phyloP scores from a whole-genome alignment of 2,797 vertebrate genomes.

The Ctenopoma multispine region DNA sequence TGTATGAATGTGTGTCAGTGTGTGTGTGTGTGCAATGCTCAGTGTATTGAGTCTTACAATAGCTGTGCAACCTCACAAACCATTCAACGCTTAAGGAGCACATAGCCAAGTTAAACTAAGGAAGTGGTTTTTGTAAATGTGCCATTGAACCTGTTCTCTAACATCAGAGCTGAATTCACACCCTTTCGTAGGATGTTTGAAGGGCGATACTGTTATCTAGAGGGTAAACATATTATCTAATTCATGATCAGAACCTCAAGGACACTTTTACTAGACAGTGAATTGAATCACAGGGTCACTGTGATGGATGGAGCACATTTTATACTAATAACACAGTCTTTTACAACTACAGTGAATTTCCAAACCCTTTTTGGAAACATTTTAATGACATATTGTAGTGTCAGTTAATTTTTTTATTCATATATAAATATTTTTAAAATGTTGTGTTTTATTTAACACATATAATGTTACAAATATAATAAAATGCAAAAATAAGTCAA shows the following conservation, averaged over 20 bases:
- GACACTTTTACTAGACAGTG: conserved; percentile 56
- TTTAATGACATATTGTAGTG: too few relatives aligned
- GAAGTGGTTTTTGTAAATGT: conserved; percentile 12
- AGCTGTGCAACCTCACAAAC: conserved; percentile 11
- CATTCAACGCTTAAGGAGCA: not conserved
- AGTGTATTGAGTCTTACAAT: not conserved
- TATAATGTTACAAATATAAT: conserved; percentile 1
- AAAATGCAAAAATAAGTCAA: conserved; percentile 27
- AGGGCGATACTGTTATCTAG: conserved; percentile 60
- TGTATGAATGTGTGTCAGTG: not conserved
- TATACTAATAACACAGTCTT: conserved; percentile 45
- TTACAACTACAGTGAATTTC: conserved; percentile 20
- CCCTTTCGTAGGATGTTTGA: conserved; percentile 27
- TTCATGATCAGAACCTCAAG: conserved; percentile 63
- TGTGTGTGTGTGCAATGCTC: not conserved
- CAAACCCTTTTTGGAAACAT: conserved; percentile 19
- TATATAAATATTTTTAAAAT: not conserved
- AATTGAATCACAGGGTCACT: conserved; percentile 49
- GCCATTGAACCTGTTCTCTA: conserved; percentile 31
- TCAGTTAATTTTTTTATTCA: not conserved
- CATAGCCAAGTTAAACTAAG: conserved; percentile 8
- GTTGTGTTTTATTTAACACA: not conserved
- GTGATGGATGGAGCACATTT: conserved; percentile 51
- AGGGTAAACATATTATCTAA: conserved; percentile 69
- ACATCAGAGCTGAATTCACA: conserved; percentile 7